These are phyloP conservation scores for Eupithecia subumbrata DNA, from an alignment of 2,888 invertebrate genomes.

Conservation along the genomic window DNA sequence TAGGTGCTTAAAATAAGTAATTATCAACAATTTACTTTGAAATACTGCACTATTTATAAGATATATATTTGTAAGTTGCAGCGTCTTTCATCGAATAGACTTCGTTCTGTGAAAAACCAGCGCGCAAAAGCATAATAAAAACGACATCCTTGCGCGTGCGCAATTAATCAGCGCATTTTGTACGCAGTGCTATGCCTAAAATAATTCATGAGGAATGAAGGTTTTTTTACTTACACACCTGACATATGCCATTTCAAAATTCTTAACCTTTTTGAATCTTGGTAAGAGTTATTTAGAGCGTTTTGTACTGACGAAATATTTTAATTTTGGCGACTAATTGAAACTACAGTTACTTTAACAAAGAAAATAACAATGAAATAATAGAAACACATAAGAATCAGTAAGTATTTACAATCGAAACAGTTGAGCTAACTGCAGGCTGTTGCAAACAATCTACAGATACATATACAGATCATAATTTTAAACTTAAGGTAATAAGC, in stretches of 20 bases:
- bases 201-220: slow-evolving; percentile 23
- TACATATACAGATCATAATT: too few relatives aligned
- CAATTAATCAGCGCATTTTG: slow-evolving; percentile 20
- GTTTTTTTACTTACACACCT: not conserved
- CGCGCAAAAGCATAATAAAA: slow-evolving; percentile 12
- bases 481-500: too few relatives aligned
- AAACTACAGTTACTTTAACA: too few relatives aligned
- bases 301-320: not conserved
- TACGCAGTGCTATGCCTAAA: not conserved
- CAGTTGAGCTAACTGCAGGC: too few relatives aligned
- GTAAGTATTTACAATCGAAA: too few relatives aligned
- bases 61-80: not conserved
- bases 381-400: too few relatives aligned
- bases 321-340: too few relatives aligned
- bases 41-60: not conserved
- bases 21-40: not conserved
- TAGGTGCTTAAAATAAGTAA: not conserved
- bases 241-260: not conserved
- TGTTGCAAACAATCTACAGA: too few relatives aligned
- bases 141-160: slow-evolving; percentile 30
- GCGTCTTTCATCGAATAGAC: not conserved
- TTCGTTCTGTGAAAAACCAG: not conserved
- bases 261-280: slow-evolving; percentile 3
- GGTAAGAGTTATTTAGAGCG: not conserved
- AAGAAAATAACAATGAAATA: too few relatives aligned